These are phyloP conservation scores for Globia sparganii DNA, from an alignment of 2,888 invertebrate species.

Conservation along the genomic window DNA sequence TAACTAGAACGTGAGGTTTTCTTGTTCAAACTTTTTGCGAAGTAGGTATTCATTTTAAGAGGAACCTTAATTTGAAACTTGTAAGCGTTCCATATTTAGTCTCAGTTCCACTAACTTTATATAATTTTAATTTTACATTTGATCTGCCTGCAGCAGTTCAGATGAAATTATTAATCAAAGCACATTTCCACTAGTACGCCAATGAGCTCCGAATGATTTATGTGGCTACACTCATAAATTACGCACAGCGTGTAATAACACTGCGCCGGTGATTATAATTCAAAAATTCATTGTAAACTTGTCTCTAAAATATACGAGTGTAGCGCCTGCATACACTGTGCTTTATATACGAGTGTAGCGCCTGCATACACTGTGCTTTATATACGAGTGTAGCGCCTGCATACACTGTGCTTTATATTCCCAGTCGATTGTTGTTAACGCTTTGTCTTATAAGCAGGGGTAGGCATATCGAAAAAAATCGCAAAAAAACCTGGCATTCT, in stretches of 20 bases:
- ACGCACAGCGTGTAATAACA: conserved; percentile 36
- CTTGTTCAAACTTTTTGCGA: conserved; percentile 10
- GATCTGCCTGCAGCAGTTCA: neutral
- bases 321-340: neutral
- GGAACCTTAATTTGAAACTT: neutral
- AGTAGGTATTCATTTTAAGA: conserved; percentile 1
- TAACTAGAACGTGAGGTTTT: conserved; percentile 30
- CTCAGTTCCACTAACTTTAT: neutral
- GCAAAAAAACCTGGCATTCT: too few relatives aligned
- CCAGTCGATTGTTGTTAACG: neutral
- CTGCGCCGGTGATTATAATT: conserved; percentile 29
- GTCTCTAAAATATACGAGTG: conserved; percentile 8
- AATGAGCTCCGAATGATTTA: conserved; percentile 26
- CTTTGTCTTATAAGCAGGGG: neutral
- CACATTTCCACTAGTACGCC: neutral
- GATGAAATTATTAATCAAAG: neutral
- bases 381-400: neutral
- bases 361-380: neutral
- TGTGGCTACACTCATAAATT: conserved; percentile 42
- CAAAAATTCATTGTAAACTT: conserved; percentile 35
- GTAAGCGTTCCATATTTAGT: neutral
- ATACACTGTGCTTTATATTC: neutral
- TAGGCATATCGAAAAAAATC: neutral
- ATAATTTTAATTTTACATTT: neutral
- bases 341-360: neutral